phyloP scores from a whole-genome alignment of 2,113 vertebrate genomes.

The Ardeotis arabs region DNA sequence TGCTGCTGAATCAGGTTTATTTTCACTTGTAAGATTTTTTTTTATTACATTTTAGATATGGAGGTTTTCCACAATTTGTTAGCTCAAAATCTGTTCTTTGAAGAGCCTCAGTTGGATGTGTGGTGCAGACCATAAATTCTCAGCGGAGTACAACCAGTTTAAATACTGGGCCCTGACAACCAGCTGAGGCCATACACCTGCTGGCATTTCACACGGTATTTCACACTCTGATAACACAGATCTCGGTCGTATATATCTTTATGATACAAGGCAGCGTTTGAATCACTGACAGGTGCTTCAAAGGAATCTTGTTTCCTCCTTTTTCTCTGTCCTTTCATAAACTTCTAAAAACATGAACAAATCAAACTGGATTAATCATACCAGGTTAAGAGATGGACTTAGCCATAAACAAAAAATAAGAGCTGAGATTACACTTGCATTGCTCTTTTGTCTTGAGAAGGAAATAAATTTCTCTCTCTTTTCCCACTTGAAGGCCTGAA shows the following conservation, averaged over 20 bases:
- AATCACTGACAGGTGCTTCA: neutral
- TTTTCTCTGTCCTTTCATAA: neutral
- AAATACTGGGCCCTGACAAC: neutral
- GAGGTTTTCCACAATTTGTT: neutral
- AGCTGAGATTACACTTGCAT: neutral
- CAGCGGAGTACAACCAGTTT: neutral
- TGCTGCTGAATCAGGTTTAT: neutral
- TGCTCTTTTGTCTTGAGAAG: neutral
- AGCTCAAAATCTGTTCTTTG: neutral
- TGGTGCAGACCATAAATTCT: neutral
- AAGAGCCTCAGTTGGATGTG: neutral
- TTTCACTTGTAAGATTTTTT: neutral
- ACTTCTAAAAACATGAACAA: neutral
- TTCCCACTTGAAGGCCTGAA: neutral
- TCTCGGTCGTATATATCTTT: neutral
- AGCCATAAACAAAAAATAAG: neutral
- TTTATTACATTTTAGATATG: neutral
- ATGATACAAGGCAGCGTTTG: neutral
- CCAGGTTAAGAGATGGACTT: constrained; percentile 22
- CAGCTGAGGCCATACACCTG: neutral
- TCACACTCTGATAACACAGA: neutral
- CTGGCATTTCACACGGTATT: neutral
- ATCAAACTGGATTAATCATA: neutral
- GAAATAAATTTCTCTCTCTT: constrained; percentile 25
- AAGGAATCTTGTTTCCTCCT: neutral